These are phyloP conservation scores for Eupsittula cactorum DNA, from an alignment of 2,113 vertebrate species.

Conservation along the genomic window DNA sequence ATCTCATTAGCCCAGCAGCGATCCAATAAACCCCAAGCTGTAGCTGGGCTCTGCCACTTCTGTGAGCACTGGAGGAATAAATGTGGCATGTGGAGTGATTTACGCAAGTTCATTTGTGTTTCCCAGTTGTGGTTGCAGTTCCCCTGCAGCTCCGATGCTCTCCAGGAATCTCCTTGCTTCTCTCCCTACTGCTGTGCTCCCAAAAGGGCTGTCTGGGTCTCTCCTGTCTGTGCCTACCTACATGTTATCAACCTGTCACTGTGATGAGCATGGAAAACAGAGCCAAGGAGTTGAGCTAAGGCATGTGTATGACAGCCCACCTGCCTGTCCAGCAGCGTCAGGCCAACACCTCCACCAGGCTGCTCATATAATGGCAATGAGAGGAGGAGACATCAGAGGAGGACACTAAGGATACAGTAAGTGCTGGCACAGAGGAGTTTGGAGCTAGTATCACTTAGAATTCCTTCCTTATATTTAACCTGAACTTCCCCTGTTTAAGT, in stretches of 20 bases:
- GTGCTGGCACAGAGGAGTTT: neutral
- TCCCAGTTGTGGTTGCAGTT: constrained; percentile 15
- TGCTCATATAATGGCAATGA: neutral
- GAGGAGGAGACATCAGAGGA: neutral
- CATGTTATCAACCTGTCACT: neutral
- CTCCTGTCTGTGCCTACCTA: neutral
- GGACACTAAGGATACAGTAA: neutral
- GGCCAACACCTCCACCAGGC: neutral
- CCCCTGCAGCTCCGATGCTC: neutral
- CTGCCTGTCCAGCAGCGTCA: fast-evolving
- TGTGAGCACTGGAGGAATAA: neutral
- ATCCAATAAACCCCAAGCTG: constrained; percentile 13
- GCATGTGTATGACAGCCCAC: neutral
- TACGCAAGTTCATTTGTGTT: constrained; percentile 20
- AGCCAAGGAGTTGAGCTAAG: neutral
- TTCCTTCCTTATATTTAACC: neutral
- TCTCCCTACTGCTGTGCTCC: neutral
- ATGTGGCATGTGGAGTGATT: neutral
- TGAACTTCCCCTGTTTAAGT: neutral
- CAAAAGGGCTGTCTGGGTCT: neutral
- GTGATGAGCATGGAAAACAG: fast-evolving
- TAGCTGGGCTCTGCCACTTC: neutral
- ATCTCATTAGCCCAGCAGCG: constrained; percentile 54
- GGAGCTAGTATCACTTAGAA: neutral
- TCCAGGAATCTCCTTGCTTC: constrained; percentile 31